phyloP scores from a whole-genome alignment of 1,140 invertebrate genomes.

The Melipona quadrifasciata region DNA sequence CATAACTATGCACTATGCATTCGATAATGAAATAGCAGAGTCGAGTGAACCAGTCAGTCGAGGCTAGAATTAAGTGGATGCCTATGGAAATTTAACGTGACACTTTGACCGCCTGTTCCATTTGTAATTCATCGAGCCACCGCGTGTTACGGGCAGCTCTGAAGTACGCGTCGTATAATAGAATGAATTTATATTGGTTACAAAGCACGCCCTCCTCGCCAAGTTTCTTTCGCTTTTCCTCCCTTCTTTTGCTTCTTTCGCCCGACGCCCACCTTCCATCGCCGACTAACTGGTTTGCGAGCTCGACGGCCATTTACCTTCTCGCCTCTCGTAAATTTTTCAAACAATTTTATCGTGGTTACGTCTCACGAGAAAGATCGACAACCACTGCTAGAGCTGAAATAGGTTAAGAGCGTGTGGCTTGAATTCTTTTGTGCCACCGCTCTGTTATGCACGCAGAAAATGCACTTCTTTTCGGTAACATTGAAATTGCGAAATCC shows the following conservation, averaged over 20 bases:
- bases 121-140: slow-evolving; percentile 71
- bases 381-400: neutral
- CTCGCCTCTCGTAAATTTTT: neutral
- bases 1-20: slow-evolving; percentile 45
- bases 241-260: too few relatives aligned
- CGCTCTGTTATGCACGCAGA: neutral
- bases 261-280: neutral
- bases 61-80: slow-evolving; percentile 57
- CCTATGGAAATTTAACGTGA: slow-evolving; percentile 70
- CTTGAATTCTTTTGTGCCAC: neutral
- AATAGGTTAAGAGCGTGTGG: neutral
- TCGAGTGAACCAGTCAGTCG: slow-evolving; percentile 27
- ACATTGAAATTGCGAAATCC: neutral
- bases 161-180: slow-evolving; percentile 44
- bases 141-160: slow-evolving; percentile 57
- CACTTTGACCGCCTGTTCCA: slow-evolving; percentile 65
- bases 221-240: neutral
- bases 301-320: neutral
- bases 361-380: neutral
- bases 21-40: slow-evolving; percentile 65
- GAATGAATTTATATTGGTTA: slow-evolving; percentile 70
- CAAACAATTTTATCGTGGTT: slow-evolving; percentile 20
- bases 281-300: neutral
- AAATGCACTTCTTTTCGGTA: neutral
- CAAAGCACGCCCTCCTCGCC: slow-evolving; percentile 26